Evolutionary conservation across 2,888 invertebrate species (phyloP), one percentile per base, ranked within the genome.

Genomic region (Apodemia duryi): DNA sequence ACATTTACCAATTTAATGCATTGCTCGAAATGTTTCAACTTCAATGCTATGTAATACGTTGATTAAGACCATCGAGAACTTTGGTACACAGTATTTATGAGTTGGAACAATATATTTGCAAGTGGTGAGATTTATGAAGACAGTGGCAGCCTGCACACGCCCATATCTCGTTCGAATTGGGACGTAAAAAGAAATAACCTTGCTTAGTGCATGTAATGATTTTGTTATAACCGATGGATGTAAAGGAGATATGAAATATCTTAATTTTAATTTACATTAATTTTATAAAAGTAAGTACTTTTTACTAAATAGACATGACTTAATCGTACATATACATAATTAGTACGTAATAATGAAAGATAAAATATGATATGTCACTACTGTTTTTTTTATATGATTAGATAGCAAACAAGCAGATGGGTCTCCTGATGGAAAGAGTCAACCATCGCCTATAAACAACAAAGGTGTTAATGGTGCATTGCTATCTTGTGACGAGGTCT

Each of bases 121-220:
- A 79, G 78, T 78, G 76, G 75, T 71, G 78, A 84, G 86, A 88
- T 88, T 88, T 88, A 87, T 84, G 79, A 76, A 75, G 78, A 77
- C 83, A 80, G 74, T 74, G 75, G 77, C 78, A 63, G 62, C 62
- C 46, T 74, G 78, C 78, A 69, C 71, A 75, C 76, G 77, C 75
- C 81, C 79, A 77, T 74, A 73, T 69, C 68, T 69, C 69, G 71
- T 68, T 71, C 61, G 65, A 61, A 68, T 68, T 68, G 64, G 63
- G 52, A 32, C 64, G 63, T 63, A 66, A 66, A 67, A 70, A 69
- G 66, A 73, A 72, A 73, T 71, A 69, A 72, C 69, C 63, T 62
- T 61, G 67, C 65, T 66, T 69, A 65, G 64, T 67, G 65, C 61
- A 65, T 62, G 63, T 62, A 66, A 67, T 63, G 62, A 66, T 68